Evolutionary conservation across 2,113 vertebrate genomes (phyloP).

Genomic region (Mobula hypostoma): DNA sequence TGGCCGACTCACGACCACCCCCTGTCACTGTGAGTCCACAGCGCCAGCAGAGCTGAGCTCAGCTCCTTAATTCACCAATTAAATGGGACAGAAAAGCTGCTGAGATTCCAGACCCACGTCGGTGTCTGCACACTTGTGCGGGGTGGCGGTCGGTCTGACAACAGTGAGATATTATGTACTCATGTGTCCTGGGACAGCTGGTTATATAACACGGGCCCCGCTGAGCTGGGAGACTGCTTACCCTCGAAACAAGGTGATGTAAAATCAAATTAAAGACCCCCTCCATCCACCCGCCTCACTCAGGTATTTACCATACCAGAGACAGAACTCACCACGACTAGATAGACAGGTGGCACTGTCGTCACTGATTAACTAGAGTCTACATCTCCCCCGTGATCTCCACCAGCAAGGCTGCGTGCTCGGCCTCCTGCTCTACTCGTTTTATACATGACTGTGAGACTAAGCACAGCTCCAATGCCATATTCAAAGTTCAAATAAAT

Average conservation of each 20-base stretch:
- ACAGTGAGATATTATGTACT: not conserved
- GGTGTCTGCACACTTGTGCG: not conserved
- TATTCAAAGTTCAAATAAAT: too few relatives aligned
- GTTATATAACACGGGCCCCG: not conserved
- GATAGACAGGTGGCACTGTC: too few relatives aligned
- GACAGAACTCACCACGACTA: too few relatives aligned
- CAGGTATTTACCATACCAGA: not conserved
- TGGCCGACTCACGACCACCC: too few relatives aligned
- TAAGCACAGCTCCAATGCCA: too few relatives aligned
- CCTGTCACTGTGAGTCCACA: not conserved
- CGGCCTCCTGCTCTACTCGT: too few relatives aligned
- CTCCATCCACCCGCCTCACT: not conserved
- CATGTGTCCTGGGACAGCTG: not conserved
- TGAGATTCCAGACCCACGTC: not conserved
- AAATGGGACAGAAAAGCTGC: not conserved
- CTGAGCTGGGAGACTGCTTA: not conserved
- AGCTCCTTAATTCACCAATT: not conserved
- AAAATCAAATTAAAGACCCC: not conserved
- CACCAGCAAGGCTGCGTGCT: too few relatives aligned
- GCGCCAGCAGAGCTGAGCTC: too few relatives aligned
- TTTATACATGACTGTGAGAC: too few relatives aligned
- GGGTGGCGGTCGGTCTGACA: not conserved
- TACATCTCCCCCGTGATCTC: too few relatives aligned
- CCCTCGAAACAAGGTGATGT: not conserved
- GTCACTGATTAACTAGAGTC: too few relatives aligned